Evolutionary conservation across 1,140 invertebrate species (phyloP).

Genomic region (Popillia japonica): DNA sequence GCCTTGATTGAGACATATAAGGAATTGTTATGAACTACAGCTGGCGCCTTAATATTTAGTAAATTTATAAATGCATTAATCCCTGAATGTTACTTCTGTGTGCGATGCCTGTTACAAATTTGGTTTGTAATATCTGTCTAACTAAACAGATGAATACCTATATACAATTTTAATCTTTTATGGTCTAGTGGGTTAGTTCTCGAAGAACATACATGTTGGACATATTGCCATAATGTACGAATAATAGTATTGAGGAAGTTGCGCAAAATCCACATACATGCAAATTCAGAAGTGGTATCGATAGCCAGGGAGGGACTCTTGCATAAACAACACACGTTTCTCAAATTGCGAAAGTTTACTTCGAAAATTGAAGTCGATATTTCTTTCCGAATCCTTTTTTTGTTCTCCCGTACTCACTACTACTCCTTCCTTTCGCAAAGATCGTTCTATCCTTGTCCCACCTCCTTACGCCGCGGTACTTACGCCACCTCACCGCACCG

Average conservation of each 20-base stretch:
- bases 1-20: no score
- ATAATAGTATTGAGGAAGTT: no score
- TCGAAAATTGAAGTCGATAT: conserved; percentile 45
- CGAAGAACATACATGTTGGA: background rate
- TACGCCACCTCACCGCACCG: conserved; percentile 23
- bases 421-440: background rate
- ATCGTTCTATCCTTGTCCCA: background rate
- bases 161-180: no score
- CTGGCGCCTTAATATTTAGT: no score
- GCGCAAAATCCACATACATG: background rate
- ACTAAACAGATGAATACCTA: no score
- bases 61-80: no score
- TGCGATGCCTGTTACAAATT: no score
- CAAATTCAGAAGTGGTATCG: conserved; percentile 5
- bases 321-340: conserved; percentile 43
- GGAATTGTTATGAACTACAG: no score
- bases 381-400: conserved; percentile 41
- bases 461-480: conserved; percentile 2
- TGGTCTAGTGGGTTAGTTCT: no score
- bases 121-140: no score
- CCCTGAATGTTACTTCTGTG: no score
- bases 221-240: no score
- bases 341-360: conserved; percentile 41
- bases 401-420: conserved; percentile 19
- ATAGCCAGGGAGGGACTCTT: conserved; percentile 23